phyloP scores from a whole-genome alignment of 2,797 vertebrate species.

The Leuciscus waleckii region DNA sequence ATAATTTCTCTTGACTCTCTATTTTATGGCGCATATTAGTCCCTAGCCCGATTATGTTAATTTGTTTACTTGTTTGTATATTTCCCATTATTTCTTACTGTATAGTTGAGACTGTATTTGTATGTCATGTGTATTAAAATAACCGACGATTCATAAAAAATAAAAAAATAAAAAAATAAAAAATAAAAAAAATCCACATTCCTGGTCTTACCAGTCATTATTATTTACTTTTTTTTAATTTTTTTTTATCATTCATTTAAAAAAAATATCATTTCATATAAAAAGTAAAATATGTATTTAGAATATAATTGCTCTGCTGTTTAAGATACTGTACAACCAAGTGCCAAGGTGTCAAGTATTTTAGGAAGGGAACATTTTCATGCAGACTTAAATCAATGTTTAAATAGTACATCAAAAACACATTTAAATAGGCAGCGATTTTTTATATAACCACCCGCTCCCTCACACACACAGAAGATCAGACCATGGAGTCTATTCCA shows the following conservation, averaged over 20 bases:
- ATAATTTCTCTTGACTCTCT: no score
- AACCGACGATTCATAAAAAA: no score
- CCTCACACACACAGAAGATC: neutral
- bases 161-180: no score
- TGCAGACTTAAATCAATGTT: conserved; percentile 8
- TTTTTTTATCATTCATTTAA: neutral
- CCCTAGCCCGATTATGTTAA: no score
- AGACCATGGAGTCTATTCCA: conserved; percentile 25
- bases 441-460: neutral
- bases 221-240: neutral
- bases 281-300: neutral
- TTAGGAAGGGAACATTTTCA: neutral
- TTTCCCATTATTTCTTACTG: no score
- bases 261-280: neutral
- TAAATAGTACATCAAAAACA: conserved; percentile 16
- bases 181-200: neutral
- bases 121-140: no score
- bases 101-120: no score
- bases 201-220: neutral
- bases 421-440: neutral
- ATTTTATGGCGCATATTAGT: no score
- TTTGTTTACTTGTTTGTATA: no score
- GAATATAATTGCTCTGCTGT: neutral
- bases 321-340: neutral
- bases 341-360: neutral